Evolutionary conservation across 2,888 invertebrate species (phyloP), one percentile per base, ranked within the genome.

Genomic region (Agonopterix heracliana): DNA sequence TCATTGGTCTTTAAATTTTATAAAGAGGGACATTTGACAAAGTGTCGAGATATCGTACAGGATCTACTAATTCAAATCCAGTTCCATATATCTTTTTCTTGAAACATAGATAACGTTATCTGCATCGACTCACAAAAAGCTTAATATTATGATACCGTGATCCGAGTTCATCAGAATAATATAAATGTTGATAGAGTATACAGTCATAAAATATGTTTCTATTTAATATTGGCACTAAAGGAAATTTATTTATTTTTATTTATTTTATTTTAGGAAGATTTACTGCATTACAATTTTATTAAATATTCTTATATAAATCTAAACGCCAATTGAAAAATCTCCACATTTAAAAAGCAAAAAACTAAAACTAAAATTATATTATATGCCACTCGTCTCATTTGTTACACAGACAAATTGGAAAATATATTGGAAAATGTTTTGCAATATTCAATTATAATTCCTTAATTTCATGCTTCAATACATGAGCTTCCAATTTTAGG

Each of bases 41-140:
- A 78, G 66, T 70, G 66, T 61, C 61, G 60, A 77, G 78, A 82
- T 81, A 79, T 71, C 59, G 59, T 57, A 61, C 60, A 71, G 74
- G 73, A 75, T 78, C 76, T 72, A 78, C 79, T 81, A 79, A 83
- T 82, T 79, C 64, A 66, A 74, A 72, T 66, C 66, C 66, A 72
- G 68, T 67, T 69, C 68, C 62, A 70, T 74, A 66, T 73, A 72
- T 74, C 64, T 76, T 72, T 67, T 61, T 66, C 60, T 58, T 66
- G 50, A 61, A 68, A 71, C 57, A 64, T 49, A 74, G 81, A 80
- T 80, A 79, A 68, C 60, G 63, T 57, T 77, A 76, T 76, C 77
- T 70, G 54, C 59, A 68, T 71, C 62, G 61, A 62, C 58, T 58
- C 54, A 57, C 55, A 59, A 66, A 62, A 68, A 68, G 55, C 53